Conservation (phyloP, 2,113 vertebrate genomes). For the Tricholaema leucomelas region DNA sequence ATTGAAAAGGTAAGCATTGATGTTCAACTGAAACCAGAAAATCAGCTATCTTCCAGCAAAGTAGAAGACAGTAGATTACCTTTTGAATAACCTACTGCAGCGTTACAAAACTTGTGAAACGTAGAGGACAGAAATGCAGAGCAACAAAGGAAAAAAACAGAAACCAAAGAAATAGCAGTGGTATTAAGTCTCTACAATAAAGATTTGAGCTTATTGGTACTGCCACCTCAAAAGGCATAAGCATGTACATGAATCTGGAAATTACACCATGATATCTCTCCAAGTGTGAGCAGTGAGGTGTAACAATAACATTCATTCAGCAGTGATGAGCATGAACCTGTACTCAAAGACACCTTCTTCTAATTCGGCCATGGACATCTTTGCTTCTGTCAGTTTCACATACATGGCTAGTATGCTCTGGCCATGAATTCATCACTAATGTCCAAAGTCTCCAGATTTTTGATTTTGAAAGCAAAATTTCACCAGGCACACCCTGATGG, state of each 20-base stretch:
- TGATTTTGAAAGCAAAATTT: slow-evolving; percentile 40
- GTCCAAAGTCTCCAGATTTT: not conserved
- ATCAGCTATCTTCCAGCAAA: not conserved
- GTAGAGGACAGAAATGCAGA: not conserved
- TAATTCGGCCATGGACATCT: not conserved
- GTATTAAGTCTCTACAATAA: not conserved
- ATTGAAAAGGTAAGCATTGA: not conserved
- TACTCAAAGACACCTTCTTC: not conserved
- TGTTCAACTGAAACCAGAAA: not conserved
- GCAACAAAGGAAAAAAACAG: not conserved
- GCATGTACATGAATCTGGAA: not conserved
- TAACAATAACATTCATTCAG: not conserved
- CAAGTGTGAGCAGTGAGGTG: not conserved
- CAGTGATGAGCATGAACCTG: not conserved
- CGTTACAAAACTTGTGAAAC: not conserved
- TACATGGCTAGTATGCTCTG: not conserved
- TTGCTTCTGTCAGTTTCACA: not conserved
- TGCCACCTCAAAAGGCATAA: not conserved
- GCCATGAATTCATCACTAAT: not conserved
- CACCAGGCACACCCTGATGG: slow-evolving; percentile 29
- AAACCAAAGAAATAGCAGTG: not conserved
- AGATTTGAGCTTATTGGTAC: not conserved
- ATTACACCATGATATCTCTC: not conserved
- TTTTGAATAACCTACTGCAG: not conserved
- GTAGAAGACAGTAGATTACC: not conserved